These are phyloP conservation scores for Solea solea DNA, from an alignment of 2,113 vertebrate species.

Conservation along the genomic window DNA sequence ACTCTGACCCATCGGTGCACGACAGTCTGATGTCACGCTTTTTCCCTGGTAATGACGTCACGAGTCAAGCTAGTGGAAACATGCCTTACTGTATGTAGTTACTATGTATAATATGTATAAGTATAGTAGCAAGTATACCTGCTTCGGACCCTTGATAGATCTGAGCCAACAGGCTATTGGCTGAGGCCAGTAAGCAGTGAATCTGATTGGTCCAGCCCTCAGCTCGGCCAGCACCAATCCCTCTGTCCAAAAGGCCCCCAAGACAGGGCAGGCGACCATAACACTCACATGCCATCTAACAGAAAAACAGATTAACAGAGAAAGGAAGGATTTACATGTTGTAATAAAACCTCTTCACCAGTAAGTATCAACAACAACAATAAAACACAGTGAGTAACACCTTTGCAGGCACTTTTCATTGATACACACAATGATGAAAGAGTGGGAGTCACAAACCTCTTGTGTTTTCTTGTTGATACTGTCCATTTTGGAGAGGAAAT, in stretches of 20 bases:
- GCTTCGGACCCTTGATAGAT: slow-evolving; percentile 86
- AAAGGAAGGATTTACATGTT: background rate
- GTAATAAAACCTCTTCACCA: too few species aligned
- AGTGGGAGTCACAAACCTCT: slow-evolving; percentile 76
- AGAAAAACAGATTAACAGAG: background rate
- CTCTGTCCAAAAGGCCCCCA: slow-evolving; percentile 87
- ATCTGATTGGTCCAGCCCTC: slow-evolving; percentile 90
- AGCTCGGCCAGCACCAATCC: slow-evolving; percentile 79
- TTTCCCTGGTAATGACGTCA: too few species aligned
- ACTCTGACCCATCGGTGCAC: too few species aligned
- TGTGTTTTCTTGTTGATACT: slow-evolving; percentile 84
- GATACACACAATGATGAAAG: background rate
- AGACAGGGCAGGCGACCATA: slow-evolving; percentile 86
- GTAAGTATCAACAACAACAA: too few species aligned
- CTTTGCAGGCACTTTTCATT: background rate
- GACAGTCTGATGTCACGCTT: too few species aligned
- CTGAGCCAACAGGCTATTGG: slow-evolving; percentile 82
- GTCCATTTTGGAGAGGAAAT: slow-evolving; percentile 88
- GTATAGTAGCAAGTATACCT: slow-evolving; percentile 63
- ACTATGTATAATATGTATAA: too few species aligned
- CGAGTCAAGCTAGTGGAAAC: too few species aligned
- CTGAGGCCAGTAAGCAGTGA: slow-evolving; percentile 86
- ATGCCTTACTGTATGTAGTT: too few species aligned
- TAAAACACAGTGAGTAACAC: too few species aligned
- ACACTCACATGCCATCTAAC: slow-evolving; percentile 88